Base-by-base conservation (phyloP, 2,888 invertebrate species). In the Dichetophora obliterata region DNA sequence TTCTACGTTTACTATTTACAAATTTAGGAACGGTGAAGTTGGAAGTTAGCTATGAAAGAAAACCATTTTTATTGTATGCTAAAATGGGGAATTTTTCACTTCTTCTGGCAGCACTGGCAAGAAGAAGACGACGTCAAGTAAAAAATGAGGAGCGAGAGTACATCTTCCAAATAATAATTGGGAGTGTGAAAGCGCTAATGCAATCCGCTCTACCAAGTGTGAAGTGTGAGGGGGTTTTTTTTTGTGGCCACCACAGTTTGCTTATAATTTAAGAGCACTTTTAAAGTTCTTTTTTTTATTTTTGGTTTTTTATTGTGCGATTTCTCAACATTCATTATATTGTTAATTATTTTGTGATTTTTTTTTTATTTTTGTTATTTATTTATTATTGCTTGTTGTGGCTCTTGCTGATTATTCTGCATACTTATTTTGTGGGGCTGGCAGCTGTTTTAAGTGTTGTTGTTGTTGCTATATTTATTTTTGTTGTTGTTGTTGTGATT, bases 401-500 rank as follows among this genome's bases (percentile, higher is more conserved):
- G n/a, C n/a, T n/a, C 34, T 71, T 37, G 34, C 65, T 74, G 65
- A 72, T 61, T 48, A 72, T 37, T 73, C 31, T 52, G 43, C 57
- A n/a, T 72, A n/a, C 11, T 22, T 50, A 48, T 6, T 31, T 57
- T 52, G 5, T 61, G 19, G 61, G 2, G 48, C 37, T 43, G 37
- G 11, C 43, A 43, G 43, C 43, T 54, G 19, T 22, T 59, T 71
- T 70, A 8, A 19, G 54, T 43, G n/a, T 71, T 59, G 57, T 59
- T 34, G 73, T 34, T 52, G 70, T 34, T 24, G 19, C 11, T 27
- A 6, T 54, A 19, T 9, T 22, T 22, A 4, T 54, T 19, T 54
- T 48, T 19, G 52, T 31, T 52, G 5, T 75, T 37, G 66, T 77
- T 71, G 81, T 78, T 82, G 85, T 82, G 82, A 82, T 82, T 87